phyloP scores from a whole-genome alignment of 1,140 invertebrate species.

The Drosophila equinoxialis region DNA sequence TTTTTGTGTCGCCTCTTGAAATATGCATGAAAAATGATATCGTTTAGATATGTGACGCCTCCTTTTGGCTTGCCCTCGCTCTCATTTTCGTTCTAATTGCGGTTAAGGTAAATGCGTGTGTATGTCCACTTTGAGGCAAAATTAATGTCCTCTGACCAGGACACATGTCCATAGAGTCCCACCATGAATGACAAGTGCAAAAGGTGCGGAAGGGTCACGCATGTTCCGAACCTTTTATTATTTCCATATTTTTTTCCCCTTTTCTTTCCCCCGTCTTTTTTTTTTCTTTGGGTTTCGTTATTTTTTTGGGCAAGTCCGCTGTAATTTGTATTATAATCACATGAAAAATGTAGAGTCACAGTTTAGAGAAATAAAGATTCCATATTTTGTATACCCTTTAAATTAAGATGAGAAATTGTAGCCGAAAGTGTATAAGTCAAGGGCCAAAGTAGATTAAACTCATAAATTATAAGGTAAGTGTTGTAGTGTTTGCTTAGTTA shows the following conservation, averaged over 20 bases:
- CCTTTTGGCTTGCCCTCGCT: conserved; percentile 1
- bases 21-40: conserved; percentile 61
- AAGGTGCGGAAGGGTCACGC: background rate
- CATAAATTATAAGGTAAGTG: too few relatives aligned
- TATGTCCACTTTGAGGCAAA: conserved; percentile 50
- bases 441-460: too few relatives aligned
- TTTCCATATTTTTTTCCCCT: background rate
- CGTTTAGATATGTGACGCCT: conserved; percentile 33
- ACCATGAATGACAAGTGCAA: conserved; percentile 25
- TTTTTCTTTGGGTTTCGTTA: too few relatives aligned
- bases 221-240: conserved; percentile 2
- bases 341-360: conserved; percentile 4
- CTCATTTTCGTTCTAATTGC: conserved; percentile 31
- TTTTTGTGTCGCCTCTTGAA: conserved; percentile 38
- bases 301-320: conserved; percentile 35
- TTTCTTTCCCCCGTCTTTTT: conserved; percentile 15
- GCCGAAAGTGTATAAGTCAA: too few relatives aligned
- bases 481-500: too few relatives aligned
- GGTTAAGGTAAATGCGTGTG: conserved; percentile 37
- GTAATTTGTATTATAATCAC: conserved; percentile 35
- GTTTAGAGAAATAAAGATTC: background rate
- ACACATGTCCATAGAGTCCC: conserved; percentile 46
- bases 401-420: too few relatives aligned
- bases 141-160: conserved; percentile 45
- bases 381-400: conserved; percentile 3